These are phyloP conservation scores for Nanorana parkeri DNA, from an alignment of 2,113 vertebrate genomes.

Conservation along the genomic window DNA sequence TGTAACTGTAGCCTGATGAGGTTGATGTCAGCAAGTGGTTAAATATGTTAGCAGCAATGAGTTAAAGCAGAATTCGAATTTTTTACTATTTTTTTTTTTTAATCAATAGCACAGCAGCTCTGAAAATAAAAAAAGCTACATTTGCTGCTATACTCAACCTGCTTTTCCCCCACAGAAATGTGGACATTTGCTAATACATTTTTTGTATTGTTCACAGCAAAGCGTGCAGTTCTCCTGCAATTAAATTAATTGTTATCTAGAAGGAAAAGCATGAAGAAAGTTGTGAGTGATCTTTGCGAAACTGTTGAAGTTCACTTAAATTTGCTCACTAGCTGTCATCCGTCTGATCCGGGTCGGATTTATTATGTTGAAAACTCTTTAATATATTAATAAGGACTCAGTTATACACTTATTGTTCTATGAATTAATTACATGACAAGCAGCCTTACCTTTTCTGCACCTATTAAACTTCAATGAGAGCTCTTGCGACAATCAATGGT, in stretches of 20 bases:
- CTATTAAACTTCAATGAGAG: slow-evolving; percentile 74
- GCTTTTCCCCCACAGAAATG: too few relatives aligned
- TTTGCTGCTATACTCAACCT: too few relatives aligned
- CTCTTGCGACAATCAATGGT: slow-evolving; percentile 70
- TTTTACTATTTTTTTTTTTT: too few relatives aligned
- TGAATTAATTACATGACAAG: slow-evolving; percentile 73
- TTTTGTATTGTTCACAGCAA: too few relatives aligned
- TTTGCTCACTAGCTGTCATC: slow-evolving; percentile 22
- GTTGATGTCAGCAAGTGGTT: too few relatives aligned
- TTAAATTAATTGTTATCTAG: background rate
- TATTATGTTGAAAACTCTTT: slow-evolving; percentile 64
- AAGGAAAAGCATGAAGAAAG: slow-evolving; percentile 8
- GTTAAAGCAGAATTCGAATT: too few relatives aligned
- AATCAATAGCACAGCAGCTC: too few relatives aligned
- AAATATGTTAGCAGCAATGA: too few relatives aligned
- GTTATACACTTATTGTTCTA: slow-evolving; percentile 74
- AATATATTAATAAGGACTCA: slow-evolving; percentile 72
- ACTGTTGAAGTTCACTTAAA: slow-evolving; percentile 17
- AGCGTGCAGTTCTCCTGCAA: too few relatives aligned
- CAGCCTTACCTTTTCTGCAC: slow-evolving; percentile 71
- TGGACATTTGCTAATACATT: too few relatives aligned
- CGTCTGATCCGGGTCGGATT: slow-evolving; percentile 26
- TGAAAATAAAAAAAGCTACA: too few relatives aligned
- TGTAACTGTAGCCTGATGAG: too few relatives aligned
- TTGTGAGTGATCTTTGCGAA: slow-evolving; percentile 12